Conservation (phyloP, 2,113 vertebrate genomes). For the Pterocles orientalis region DNA sequence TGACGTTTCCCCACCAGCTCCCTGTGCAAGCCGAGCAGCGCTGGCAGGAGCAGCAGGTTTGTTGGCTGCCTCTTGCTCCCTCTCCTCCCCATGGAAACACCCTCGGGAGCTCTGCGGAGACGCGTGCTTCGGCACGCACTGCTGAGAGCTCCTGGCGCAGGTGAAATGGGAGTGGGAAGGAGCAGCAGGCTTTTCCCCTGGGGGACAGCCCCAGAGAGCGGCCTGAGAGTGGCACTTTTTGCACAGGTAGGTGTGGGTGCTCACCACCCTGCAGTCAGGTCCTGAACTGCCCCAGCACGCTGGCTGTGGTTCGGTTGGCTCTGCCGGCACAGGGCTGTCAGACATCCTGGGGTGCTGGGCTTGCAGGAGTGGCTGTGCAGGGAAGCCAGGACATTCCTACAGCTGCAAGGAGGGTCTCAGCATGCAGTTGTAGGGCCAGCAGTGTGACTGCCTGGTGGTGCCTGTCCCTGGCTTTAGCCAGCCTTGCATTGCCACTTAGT, state of each 20-base stretch:
- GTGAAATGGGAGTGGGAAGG: neutral
- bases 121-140: accelerated
- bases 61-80: neutral
- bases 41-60: neutral
- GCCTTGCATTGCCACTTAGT: conserved; percentile 59
- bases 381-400: neutral
- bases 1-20: neutral
- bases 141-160: neutral
- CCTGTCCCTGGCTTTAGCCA: neutral
- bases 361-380: neutral
- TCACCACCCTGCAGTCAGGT: neutral
- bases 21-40: neutral
- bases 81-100: neutral
- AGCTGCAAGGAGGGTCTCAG: neutral
- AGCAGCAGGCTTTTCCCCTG: neutral
- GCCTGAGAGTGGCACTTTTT: neutral
- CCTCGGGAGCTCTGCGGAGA: neutral
- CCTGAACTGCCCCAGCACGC: neutral
- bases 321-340: neutral
- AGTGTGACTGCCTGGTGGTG: neutral
- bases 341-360: neutral
- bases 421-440: neutral
- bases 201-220: neutral
- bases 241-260: neutral
- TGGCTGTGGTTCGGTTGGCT: neutral